Percentiles rank a stretch among this genome's conserved stretches.
phyloP scores from a whole-genome alignment of 2,113 vertebrate genomes.

The Indri indri region DNA sequence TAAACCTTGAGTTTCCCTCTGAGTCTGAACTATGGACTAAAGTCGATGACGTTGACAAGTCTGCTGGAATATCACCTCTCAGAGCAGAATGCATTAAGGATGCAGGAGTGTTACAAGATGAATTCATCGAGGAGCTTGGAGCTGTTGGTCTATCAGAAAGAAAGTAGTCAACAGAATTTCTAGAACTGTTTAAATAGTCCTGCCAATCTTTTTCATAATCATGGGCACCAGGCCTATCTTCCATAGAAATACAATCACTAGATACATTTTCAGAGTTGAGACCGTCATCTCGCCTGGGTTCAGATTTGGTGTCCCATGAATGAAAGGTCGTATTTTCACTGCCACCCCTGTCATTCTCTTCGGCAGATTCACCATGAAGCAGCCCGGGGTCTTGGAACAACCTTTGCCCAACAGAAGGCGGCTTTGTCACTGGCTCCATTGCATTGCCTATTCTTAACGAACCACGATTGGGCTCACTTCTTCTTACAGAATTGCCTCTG shows the following conservation, averaged over 20 bases:
- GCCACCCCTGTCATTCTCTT: not conserved
- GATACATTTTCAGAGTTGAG: not conserved
- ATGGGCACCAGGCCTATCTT: not conserved
- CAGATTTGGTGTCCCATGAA: not conserved
- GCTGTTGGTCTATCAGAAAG: not conserved
- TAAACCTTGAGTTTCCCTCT: slow-evolving; percentile 37
- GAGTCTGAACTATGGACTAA: not conserved
- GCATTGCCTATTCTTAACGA: not conserved
- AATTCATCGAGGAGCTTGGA: not conserved
- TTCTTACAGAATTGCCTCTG: not conserved
- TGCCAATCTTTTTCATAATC: slow-evolving; percentile 34
- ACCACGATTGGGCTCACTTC: not conserved
- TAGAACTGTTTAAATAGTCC: not conserved
- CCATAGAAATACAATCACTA: not conserved
- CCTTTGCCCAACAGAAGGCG: not conserved
- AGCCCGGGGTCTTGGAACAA: not conserved
- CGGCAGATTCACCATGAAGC: not conserved
- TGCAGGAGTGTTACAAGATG: not conserved
- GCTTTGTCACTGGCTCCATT: not conserved
- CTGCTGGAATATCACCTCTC: not conserved
- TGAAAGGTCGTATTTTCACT: not conserved
- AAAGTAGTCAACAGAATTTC: not conserved
- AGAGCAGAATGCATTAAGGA: not conserved
- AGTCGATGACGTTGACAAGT: not conserved
- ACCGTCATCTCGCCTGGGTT: not conserved